Conservation (phyloP, 2,113 vertebrate species). For the Caretta caretta region DNA sequence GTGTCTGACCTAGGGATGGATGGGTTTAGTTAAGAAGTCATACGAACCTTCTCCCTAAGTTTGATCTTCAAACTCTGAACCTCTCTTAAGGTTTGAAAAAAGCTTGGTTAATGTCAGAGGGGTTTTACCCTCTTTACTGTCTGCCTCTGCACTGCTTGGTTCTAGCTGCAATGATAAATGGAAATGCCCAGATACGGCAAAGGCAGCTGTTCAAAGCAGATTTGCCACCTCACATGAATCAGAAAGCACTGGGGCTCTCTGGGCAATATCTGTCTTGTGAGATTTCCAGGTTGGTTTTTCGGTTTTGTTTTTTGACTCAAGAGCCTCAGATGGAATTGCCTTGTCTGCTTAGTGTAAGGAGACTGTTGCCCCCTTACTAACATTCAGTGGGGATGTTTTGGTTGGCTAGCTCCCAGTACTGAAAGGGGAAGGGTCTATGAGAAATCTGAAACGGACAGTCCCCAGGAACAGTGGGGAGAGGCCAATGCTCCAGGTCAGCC, state of each 20-base stretch:
- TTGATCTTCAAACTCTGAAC: background rate
- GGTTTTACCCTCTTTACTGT: background rate
- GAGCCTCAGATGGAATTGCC: background rate
- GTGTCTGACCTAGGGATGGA: background rate
- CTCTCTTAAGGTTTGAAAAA: background rate
- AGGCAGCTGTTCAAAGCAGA: background rate
- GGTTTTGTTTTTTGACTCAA: too few species aligned
- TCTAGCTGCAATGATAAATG: too few species aligned
- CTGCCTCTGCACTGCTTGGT: background rate
- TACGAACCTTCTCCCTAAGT: background rate
- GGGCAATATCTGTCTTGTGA: background rate
- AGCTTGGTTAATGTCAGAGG: background rate
- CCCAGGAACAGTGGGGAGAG: too few species aligned
- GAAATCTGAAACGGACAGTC: too few species aligned
- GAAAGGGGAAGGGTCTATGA: too few species aligned
- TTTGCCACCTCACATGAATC: background rate
- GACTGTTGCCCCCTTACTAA: too few species aligned
- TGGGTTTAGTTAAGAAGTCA: background rate
- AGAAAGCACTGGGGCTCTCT: background rate
- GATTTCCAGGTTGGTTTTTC: background rate
- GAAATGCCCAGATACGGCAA: background rate
- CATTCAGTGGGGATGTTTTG: too few species aligned
- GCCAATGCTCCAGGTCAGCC: too few species aligned
- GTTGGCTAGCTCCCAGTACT: too few species aligned
- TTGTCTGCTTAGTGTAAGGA: background rate